These are phyloP conservation scores for Drosophila suzukii DNA, from an alignment of 1,140 invertebrate genomes.

Conservation along the genomic window DNA sequence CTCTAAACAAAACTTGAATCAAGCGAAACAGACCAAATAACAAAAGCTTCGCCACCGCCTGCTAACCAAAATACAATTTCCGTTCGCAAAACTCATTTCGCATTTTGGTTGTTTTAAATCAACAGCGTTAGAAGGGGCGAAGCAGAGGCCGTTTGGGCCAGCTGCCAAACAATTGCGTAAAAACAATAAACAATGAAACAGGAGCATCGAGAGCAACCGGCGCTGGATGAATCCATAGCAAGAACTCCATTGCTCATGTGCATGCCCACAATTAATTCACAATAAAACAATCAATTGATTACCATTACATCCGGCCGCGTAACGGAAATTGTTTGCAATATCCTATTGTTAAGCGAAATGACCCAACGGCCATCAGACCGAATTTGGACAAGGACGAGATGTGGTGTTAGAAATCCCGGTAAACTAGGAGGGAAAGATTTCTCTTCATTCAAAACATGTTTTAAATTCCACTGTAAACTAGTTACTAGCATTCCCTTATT, in stretches of 20 bases:
- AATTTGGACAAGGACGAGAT: neutral
- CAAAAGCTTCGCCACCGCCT: constrained; percentile 39
- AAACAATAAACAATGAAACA: constrained; percentile 77
- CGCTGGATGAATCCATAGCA: constrained; percentile 20
- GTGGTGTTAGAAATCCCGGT: neutral
- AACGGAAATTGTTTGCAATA: constrained; percentile 78
- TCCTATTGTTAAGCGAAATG: constrained; percentile 69
- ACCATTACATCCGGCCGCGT: constrained; percentile 75
- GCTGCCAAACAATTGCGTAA: constrained; percentile 78
- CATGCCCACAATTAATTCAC: constrained; percentile 80
- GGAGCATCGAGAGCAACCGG: constrained; percentile 29
- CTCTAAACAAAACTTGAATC: constrained; percentile 52
- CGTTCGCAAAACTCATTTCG: constrained; percentile 77
- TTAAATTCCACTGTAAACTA: neutral
- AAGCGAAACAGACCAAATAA: constrained; percentile 48
- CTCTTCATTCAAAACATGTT: no score
- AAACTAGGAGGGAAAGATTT: neutral
- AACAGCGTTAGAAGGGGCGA: constrained; percentile 44
- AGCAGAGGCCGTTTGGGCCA: constrained; percentile 57
- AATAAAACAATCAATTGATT: constrained; percentile 84
- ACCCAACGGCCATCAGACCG: constrained; percentile 10
- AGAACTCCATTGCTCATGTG: constrained; percentile 56
- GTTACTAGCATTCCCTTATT: no score
- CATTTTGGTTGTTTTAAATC: constrained; percentile 82
- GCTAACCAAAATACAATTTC: constrained; percentile 79